A percentile compares a stretch with the other conserved stretches of the same genome.
Conservation (phyloP, 2,113 vertebrate species). For the Myodes glareolus region DNA sequence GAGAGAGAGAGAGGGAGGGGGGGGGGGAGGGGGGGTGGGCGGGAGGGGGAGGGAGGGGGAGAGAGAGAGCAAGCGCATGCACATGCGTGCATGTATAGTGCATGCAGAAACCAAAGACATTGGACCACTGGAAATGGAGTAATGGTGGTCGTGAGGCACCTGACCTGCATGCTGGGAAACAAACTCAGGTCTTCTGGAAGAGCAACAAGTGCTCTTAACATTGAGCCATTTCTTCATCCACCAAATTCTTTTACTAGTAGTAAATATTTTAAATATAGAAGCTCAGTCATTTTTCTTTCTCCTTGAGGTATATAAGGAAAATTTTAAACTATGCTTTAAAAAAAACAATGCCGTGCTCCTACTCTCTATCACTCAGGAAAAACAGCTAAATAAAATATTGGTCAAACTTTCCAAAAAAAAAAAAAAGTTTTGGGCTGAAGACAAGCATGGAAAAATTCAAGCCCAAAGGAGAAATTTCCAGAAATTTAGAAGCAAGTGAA, state of each 20-base stretch:
- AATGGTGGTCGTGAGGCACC: neutral
- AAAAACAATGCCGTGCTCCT: conserved; percentile 51
- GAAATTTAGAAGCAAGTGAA: conserved; percentile 82
- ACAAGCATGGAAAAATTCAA: conserved; percentile 80
- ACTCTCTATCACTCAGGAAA: conserved; percentile 67
- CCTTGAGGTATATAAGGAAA: neutral
- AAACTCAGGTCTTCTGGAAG: neutral
- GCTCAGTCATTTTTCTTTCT: neutral
- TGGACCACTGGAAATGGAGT: neutral
- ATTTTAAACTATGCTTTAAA: conserved; percentile 43
- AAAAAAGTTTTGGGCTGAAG: conserved; percentile 66
- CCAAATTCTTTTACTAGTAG: neutral
- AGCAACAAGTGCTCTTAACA: neutral
- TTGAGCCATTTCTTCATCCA: neutral
- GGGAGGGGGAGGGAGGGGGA: too few species aligned
- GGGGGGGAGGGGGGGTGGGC: too few species aligned
- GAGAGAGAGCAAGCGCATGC: too few species aligned
- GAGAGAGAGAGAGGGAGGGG: too few species aligned
- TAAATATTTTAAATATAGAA: neutral
- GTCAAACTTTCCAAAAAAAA: conserved; percentile 76
- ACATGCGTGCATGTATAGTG: neutral
- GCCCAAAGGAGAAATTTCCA: conserved; percentile 80
- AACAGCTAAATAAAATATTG: conserved; percentile 73
- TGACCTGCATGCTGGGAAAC: neutral
- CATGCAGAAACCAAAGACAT: too few species aligned